Percentiles rank a stretch among this genome's conserved stretches.
phyloP scores from a whole-genome alignment of 2,797 vertebrate genomes.

The Sphenodon punctatus region DNA sequence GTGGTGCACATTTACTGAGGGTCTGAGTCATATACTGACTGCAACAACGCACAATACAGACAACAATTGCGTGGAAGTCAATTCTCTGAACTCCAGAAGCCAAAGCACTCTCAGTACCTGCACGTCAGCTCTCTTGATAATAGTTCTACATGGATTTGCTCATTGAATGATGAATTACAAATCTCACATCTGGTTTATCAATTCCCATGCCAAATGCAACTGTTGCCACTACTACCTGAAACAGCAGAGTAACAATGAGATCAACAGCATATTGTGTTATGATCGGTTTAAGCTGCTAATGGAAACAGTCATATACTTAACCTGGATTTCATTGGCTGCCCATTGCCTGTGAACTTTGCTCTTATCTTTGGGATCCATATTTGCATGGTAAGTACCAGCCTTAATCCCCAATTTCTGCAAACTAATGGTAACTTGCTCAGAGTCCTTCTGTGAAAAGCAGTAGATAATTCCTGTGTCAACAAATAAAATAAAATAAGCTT shows the following conservation, averaged over 20 bases:
- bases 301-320: constrained; percentile 52
- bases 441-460: constrained; percentile 97
- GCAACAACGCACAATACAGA: too few species aligned
- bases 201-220: constrained; percentile 99
- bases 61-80: too few species aligned
- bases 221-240: constrained; percentile 93
- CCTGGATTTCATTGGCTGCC: constrained; percentile 90
- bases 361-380: constrained; percentile 88
- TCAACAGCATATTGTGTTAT: background rate
- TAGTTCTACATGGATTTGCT: constrained; percentile 99
- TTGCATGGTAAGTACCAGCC: constrained; percentile 89
- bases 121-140: constrained; percentile 97
- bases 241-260: background rate
- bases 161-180: constrained; percentile 96
- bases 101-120: too few species aligned
- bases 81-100: too few species aligned
- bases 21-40: too few species aligned
- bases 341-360: constrained; percentile 86
- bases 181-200: constrained; percentile 93
- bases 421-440: constrained; percentile 85
- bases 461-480: constrained; percentile 89
- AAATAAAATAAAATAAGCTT: constrained; percentile 1
- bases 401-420: constrained; percentile 85
- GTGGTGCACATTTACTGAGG: too few species aligned
- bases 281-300: background rate